Evolutionary conservation across 2,888 invertebrate genomes (phyloP).

Genomic region (Drosophila eohydei): DNA sequence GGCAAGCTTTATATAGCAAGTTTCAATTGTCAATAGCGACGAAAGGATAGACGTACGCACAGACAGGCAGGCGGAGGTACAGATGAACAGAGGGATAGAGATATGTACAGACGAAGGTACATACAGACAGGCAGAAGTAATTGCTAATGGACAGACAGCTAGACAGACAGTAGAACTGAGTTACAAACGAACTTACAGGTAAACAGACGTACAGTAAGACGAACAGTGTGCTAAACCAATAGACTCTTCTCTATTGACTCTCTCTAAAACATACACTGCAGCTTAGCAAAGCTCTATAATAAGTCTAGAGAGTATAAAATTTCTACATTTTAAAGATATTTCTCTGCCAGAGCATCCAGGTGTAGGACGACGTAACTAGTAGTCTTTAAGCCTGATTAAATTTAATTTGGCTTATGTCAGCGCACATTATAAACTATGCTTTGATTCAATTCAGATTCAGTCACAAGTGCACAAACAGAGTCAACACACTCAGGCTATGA

Average conservation of each 20-base stretch:
- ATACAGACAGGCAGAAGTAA: neutral
- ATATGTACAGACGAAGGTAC: neutral
- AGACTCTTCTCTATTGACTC: neutral
- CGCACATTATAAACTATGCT: constrained; percentile 50
- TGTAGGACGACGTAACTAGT: constrained; percentile 14
- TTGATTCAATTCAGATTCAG: constrained; percentile 44
- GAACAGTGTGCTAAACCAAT: neutral
- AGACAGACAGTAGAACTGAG: neutral
- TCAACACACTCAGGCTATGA: constrained; percentile 45
- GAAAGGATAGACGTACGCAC: neutral
- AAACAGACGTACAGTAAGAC: too few relatives aligned
- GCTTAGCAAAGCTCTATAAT: neutral
- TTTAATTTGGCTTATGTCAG: constrained; percentile 39
- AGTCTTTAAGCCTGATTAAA: constrained; percentile 14
- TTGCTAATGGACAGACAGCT: neutral
- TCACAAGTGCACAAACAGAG: constrained; percentile 23
- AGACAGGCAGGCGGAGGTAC: neutral
- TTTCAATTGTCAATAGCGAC: neutral
- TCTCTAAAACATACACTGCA: too few relatives aligned
- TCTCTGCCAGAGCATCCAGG: neutral
- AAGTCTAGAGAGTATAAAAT: neutral
- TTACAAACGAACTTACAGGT: neutral
- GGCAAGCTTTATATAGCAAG: neutral
- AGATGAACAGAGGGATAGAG: neutral
- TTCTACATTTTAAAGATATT: neutral